Percentiles rank a stretch among this genome's conserved stretches.
phyloP scores from a whole-genome alignment of 2,113 vertebrate species.

The Hylia prasina region DNA sequence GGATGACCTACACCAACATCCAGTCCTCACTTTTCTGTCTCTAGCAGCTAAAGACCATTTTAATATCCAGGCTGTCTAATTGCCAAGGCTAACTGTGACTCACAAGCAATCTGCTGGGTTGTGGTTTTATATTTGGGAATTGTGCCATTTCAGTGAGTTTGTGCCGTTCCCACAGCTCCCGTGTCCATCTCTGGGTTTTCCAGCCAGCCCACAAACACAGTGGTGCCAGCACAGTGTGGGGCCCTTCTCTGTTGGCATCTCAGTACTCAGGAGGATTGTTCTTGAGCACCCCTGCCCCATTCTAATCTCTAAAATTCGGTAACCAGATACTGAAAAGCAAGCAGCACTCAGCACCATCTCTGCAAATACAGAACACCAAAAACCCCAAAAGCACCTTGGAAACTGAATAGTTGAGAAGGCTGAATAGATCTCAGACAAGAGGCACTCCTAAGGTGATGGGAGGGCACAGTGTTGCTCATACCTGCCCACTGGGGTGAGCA shows the following conservation, averaged over 20 bases:
- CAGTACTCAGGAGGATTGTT: neutral
- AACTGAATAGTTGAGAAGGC: neutral
- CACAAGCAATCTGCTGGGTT: neutral
- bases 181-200: neutral
- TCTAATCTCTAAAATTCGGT: neutral
- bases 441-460: neutral
- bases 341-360: neutral
- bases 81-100: constrained; percentile 3
- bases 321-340: neutral
- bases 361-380: neutral
- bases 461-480: neutral
- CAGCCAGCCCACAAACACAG: neutral
- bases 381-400: neutral
- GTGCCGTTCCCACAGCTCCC: rapidly evolving
- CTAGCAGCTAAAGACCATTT: neutral
- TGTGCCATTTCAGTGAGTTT: neutral
- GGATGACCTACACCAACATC: neutral
- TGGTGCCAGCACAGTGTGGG: rapidly evolving
- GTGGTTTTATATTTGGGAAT: neutral
- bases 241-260: neutral
- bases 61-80: neutral
- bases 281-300: neutral
- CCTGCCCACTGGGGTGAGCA: neutral
- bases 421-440: neutral
- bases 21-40: neutral